Percentiles rank a stretch among this genome's conserved stretches.
Conservation (phyloP, 2,888 invertebrate species). For the Helleia helle region DNA sequence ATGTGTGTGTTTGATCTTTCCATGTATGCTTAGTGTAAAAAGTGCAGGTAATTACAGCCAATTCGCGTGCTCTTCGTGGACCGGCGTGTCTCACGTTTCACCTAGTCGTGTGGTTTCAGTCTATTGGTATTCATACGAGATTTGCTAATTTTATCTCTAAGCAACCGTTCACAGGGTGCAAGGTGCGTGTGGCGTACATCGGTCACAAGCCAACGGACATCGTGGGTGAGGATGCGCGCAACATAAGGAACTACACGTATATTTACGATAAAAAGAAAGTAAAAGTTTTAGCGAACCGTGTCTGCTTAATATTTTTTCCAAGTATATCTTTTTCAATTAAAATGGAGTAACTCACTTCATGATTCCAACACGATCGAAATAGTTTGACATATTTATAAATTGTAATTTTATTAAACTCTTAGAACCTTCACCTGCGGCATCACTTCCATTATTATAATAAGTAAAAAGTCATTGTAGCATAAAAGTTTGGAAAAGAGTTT, state of each 20-base stretch:
- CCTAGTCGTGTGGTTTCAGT: constrained; percentile 42
- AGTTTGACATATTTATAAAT: no score
- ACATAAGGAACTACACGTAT: constrained; percentile 40
- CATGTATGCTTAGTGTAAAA: constrained; percentile 38
- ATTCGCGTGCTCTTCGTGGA: constrained; percentile 44
- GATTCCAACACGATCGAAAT: not conserved
- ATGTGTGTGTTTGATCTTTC: constrained; percentile 30
- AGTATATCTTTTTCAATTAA: not conserved
- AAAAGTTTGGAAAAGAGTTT: no score
- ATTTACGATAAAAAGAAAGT: constrained; percentile 50
- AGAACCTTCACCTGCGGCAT: no score
- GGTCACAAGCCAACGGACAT: constrained; percentile 26
- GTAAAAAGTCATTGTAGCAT: no score
- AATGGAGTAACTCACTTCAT: not conserved
- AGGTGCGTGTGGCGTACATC: constrained; percentile 26
- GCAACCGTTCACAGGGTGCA: constrained; percentile 35
- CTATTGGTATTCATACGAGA: constrained; percentile 28
- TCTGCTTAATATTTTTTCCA: constrained; percentile 17
- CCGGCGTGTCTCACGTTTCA: constrained; percentile 49
- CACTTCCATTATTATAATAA: no score
- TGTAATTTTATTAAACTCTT: no score
- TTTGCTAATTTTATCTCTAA: constrained; percentile 29
- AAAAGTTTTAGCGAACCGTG: constrained; percentile 44
- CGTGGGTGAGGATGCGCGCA: constrained; percentile 32
- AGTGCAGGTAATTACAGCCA: constrained; percentile 41